A percentile compares a stretch with the other conserved stretches of the same genome.
phyloP scores from a whole-genome alignment of 37 sponge, comb jelly and placozoan species.

The Aplysina aerophoba region DNA sequence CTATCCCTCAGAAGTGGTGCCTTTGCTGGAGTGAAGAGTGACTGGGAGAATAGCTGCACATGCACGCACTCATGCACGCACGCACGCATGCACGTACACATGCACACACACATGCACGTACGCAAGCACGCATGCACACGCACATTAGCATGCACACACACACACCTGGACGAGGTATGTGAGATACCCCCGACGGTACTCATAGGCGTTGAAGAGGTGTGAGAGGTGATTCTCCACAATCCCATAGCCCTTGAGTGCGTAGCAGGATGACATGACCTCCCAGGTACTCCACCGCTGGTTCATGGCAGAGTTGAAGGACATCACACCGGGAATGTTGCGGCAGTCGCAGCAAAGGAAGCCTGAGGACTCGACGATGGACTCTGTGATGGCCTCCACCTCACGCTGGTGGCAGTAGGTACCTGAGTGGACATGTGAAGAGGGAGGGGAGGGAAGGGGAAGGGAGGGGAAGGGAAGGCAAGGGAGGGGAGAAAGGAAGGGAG shows the following conservation, averaged over 20 bases:
- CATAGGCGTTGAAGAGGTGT: slow-evolving; percentile 84
- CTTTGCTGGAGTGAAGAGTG: background rate
- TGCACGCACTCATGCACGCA: too few species aligned
- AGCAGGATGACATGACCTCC: slow-evolving; percentile 91
- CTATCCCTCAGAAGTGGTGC: background rate
- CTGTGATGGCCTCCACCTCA: slow-evolving; percentile 95
- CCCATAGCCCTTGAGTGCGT: slow-evolving; percentile 89
- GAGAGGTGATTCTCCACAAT: slow-evolving; percentile 90
- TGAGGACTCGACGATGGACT: slow-evolving; percentile 75
- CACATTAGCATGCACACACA: background rate
- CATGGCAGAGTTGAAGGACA: slow-evolving; percentile 85
- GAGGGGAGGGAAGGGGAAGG: background rate
- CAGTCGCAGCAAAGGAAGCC: slow-evolving; percentile 81
- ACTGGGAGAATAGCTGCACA: too few species aligned
- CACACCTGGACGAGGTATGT: slow-evolving; percentile 77
- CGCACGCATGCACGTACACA: too few species aligned
- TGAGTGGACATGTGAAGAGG: background rate
- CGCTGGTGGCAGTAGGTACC: slow-evolving; percentile 95
- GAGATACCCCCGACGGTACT: slow-evolving; percentile 70
- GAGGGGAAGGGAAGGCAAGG: too few species aligned
- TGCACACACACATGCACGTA: too few species aligned
- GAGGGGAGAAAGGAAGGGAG: too few species aligned
- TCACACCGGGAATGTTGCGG: slow-evolving; percentile 70
- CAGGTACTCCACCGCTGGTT: slow-evolving; percentile 87
- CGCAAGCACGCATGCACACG: too few species aligned